These are phyloP conservation scores for Creontiades dilutus DNA, from an alignment of 2,888 invertebrate genomes.

Conservation along the genomic window DNA sequence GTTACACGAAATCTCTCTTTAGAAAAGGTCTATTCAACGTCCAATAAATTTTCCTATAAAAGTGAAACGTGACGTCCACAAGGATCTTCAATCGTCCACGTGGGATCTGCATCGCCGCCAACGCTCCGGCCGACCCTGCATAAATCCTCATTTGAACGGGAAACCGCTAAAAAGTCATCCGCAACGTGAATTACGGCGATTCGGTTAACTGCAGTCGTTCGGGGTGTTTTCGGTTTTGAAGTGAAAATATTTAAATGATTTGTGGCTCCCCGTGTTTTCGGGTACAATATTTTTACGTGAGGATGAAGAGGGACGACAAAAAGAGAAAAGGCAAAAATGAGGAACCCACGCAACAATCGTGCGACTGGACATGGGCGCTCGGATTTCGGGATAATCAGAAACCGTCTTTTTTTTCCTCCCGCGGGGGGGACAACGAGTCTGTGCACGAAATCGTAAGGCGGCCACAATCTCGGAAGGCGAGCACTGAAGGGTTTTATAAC, in stretches of 20 bases:
- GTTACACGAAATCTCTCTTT: too few relatives aligned
- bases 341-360: slow-evolving; percentile 17
- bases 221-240: background rate
- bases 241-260: background rate
- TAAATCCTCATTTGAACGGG: slow-evolving; percentile 10
- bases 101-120: background rate
- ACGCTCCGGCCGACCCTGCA: background rate
- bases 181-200: background rate
- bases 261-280: slow-evolving; percentile 17
- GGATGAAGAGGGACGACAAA: background rate
- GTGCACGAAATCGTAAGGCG: background rate
- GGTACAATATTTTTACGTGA: background rate
- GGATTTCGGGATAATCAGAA: slow-evolving; percentile 20
- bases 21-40: background rate
- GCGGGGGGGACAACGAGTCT: background rate
- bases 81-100: background rate
- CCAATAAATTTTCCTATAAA: background rate
- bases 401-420: background rate
- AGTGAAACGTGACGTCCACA: slow-evolving; percentile 4
- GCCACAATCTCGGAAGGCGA: background rate
- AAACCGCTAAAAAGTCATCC: background rate
- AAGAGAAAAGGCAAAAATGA: background rate
- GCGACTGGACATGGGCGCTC: background rate
- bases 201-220: background rate
- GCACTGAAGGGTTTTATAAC: slow-evolving; percentile 1